Conservation (phyloP, 2,797 vertebrate species). For the Sebastes elongatus region DNA sequence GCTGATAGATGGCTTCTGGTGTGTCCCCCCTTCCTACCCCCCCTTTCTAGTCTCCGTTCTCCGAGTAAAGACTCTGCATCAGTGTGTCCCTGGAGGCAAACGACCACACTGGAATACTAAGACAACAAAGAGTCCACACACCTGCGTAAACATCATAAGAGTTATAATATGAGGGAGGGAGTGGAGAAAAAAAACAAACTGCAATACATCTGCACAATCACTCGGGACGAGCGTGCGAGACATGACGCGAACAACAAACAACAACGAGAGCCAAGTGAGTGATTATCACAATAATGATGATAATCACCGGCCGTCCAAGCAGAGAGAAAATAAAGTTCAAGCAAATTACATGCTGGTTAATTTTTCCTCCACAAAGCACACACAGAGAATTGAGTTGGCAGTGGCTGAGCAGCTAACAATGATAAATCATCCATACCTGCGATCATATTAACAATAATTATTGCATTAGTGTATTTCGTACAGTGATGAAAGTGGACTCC, state of each 20-base stretch:
- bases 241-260: conserved; percentile 29
- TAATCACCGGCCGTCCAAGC: conserved; percentile 64
- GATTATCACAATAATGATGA: conserved; percentile 71
- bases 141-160: conserved; percentile 26
- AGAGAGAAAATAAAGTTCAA: conserved; percentile 69
- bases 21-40: not conserved
- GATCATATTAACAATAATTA: conserved; percentile 73
- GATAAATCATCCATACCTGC: conserved; percentile 65
- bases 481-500: conserved; percentile 33
- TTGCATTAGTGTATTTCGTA: conserved; percentile 37
- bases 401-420: conserved; percentile 53
- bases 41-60: not conserved
- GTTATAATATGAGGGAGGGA: not conserved
- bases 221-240: conserved; percentile 5
- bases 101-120: conserved; percentile 21
- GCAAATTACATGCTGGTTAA: conserved; percentile 66
- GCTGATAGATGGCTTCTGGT: conserved; percentile 39
- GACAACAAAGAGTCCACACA: conserved; percentile 27
- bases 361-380: conserved; percentile 20
- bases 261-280: conserved; percentile 56
- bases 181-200: not conserved
- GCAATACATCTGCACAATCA: conserved; percentile 32
- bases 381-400: conserved; percentile 52
- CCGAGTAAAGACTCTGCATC: conserved; percentile 30
- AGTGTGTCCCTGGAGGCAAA: conserved; percentile 26